phyloP scores from a whole-genome alignment of 2,888 invertebrate species.

The Hylaea fasciaria region DNA sequence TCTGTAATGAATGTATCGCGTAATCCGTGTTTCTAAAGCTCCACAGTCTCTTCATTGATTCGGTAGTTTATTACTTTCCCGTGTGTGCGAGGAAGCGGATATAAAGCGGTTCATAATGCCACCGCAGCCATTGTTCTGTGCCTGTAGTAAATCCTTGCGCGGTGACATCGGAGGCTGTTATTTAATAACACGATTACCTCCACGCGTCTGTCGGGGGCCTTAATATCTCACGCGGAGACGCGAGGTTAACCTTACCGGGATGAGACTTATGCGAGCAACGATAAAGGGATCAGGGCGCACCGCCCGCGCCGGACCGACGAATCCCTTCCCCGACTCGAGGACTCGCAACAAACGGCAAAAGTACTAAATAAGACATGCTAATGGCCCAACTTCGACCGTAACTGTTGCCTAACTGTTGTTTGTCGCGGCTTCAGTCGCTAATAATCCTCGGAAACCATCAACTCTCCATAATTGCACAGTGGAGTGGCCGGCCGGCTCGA shows the following conservation, averaged over 20 bases:
- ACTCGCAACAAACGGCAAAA: slow-evolving; percentile 15
- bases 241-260: neutral
- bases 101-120: slow-evolving; percentile 9
- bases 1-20: neutral
- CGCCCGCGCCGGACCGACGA: slow-evolving; percentile 4
- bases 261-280: slow-evolving; percentile 2
- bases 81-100: slow-evolving; percentile 9
- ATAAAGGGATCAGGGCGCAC: slow-evolving; percentile 14
- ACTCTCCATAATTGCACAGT: too few relatives aligned
- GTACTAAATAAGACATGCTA: slow-evolving; percentile 50
- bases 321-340: slow-evolving; percentile 1
- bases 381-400: slow-evolving; percentile 50
- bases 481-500: neutral
- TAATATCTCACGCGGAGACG: slow-evolving; percentile 7
- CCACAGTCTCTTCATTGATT: slow-evolving; percentile 1
- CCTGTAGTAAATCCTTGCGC: neutral
- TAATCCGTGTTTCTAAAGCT: neutral
- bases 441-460: too few relatives aligned
- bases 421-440: slow-evolving; percentile 35
- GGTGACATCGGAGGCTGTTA: slow-evolving; percentile 1
- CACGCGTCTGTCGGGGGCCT: neutral
- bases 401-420: slow-evolving; percentile 54
- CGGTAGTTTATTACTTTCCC: slow-evolving; percentile 15
- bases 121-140: slow-evolving; percentile 7
- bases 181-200: slow-evolving; percentile 16